Percentiles rank a stretch among this genome's conserved stretches.
These are phyloP conservation scores for Tyto alba DNA, from an alignment of 2,113 vertebrate genomes.

Conservation along the genomic window DNA sequence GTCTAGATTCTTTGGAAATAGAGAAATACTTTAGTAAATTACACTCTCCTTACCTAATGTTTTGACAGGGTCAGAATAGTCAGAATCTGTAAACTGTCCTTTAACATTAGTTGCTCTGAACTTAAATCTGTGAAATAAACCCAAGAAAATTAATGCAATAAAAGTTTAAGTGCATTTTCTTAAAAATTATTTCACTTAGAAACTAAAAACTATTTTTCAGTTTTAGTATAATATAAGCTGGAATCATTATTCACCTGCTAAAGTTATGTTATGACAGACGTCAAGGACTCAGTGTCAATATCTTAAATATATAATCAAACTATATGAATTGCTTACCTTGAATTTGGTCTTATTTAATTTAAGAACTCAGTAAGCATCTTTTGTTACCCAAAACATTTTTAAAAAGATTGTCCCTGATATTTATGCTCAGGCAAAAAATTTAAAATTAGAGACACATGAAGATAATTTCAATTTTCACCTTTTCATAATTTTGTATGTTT, in stretches of 20 bases:
- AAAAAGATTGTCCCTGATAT: not conserved
- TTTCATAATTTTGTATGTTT: not conserved
- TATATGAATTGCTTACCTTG: not conserved
- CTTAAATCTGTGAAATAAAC: constrained; percentile 84
- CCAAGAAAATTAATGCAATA: not conserved
- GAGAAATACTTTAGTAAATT: not conserved
- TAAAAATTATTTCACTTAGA: not conserved
- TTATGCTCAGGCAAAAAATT: not conserved
- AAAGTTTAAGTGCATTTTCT: not conserved
- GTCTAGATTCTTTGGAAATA: not conserved
- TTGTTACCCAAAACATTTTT: not conserved
- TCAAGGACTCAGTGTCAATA: not conserved
- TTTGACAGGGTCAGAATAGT: constrained; percentile 88
- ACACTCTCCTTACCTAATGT: constrained; percentile 81
- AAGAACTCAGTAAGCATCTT: not conserved
- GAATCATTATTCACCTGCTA: not conserved
- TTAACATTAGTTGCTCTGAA: constrained; percentile 91
- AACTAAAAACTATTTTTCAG: not conserved
- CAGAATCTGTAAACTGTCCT: constrained; percentile 93
- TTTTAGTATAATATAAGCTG: not conserved
- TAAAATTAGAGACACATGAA: not conserved
- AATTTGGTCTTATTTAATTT: not conserved
- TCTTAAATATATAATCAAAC: not conserved
- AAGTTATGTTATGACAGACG: not conserved
- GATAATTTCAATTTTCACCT: not conserved